These are phyloP conservation scores for Nasonia vitripennis DNA, from an alignment of 1,140 invertebrate species.

Conservation along the genomic window DNA sequence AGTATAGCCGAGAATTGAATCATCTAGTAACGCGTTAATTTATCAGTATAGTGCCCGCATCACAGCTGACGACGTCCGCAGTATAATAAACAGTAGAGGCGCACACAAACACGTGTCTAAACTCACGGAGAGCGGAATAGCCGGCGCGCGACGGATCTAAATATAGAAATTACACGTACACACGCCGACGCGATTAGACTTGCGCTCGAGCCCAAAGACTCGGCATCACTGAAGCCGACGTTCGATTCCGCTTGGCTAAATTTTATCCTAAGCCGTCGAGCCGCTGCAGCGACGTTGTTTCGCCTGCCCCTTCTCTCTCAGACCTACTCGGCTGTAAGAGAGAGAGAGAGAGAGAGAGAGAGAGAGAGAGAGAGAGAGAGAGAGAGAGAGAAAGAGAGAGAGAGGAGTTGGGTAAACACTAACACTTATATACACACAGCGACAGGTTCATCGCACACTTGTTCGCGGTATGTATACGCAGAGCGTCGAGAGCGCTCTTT, in stretches of 20 bases:
- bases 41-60: too few species aligned
- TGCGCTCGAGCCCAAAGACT: not conserved
- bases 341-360: not conserved
- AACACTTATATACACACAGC: not conserved
- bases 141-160: not conserved
- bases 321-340: not conserved
- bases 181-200: not conserved
- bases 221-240: not conserved
- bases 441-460: too few species aligned
- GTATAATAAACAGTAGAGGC: too few species aligned
- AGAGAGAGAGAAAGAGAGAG: not conserved
- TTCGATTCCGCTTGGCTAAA: constrained; percentile 5
- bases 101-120: not conserved
- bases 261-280: not conserved
- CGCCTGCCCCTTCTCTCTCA: not conserved
- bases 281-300: not conserved
- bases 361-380: not conserved
- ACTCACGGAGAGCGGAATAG: too few species aligned
- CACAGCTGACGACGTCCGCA: too few species aligned
- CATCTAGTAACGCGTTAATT: too few species aligned
- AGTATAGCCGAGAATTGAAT: too few species aligned
- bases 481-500: too few species aligned
- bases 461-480: too few species aligned
- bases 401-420: not conserved
- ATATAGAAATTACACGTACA: not conserved